Percentiles rank a stretch among this genome's conserved stretches.
Evolutionary conservation across 2,797 vertebrate species (phyloP).

Genomic region (Coilia nasus): DNA sequence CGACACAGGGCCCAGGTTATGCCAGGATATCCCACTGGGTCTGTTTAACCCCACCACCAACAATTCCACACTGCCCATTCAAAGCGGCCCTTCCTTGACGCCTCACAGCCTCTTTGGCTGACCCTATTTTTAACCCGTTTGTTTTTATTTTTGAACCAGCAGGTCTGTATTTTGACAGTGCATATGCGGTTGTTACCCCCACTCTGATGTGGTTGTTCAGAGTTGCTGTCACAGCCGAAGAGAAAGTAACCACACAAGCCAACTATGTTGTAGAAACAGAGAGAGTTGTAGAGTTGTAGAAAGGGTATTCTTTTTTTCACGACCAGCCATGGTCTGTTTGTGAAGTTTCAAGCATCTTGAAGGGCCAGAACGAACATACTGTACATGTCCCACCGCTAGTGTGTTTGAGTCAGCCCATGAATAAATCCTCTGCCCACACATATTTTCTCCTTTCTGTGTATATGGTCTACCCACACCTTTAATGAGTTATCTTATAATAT

Average conservation of each 20-base stretch:
- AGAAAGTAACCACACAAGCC: background rate
- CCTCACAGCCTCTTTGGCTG: background rate
- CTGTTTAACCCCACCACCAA: background rate
- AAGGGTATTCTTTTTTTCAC: background rate
- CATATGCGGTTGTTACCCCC: background rate
- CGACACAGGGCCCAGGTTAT: background rate
- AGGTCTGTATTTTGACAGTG: background rate
- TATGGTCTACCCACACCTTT: background rate
- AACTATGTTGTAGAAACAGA: background rate
- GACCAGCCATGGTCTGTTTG: background rate
- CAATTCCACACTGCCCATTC: background rate
- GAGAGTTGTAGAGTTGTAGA: background rate
- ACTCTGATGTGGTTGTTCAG: background rate
- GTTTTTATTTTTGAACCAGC: background rate
- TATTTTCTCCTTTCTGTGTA: background rate
- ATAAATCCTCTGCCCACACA: too few species aligned
- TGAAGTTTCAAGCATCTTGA: background rate
- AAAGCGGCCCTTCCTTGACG: background rate
- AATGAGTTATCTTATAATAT: background rate
- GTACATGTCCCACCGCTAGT: too few species aligned
- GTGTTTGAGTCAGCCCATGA: too few species aligned
- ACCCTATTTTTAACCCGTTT: background rate
- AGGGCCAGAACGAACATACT: background rate
- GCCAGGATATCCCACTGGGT: conserved; percentile 14
- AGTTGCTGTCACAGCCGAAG: background rate